phyloP scores from a whole-genome alignment of 2,797 vertebrate species.

The Pangasius macronema region DNA sequence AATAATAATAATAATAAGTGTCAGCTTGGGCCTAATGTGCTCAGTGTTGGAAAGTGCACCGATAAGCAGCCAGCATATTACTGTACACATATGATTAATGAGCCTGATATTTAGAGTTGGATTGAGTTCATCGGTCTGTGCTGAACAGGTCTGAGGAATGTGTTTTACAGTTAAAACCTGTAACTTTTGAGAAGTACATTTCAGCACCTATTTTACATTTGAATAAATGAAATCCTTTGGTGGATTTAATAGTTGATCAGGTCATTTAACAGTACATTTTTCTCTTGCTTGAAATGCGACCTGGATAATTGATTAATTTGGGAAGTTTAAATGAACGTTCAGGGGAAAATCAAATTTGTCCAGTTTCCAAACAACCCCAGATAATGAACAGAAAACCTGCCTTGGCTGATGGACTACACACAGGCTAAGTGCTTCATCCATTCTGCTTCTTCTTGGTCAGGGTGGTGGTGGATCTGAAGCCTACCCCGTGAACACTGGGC shows the following conservation, averaged over 20 bases:
- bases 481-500: not conserved
- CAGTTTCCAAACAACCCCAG: not conserved
- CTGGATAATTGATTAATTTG: not conserved
- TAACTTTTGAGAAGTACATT: not conserved
- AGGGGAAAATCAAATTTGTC: not conserved
- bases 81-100: not conserved
- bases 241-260: not conserved
- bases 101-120: not conserved
- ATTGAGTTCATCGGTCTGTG: not conserved
- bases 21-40: not conserved
- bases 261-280: not conserved
- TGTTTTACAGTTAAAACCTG: not conserved
- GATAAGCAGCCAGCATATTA: not conserved
- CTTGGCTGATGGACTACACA: not conserved
- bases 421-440: not conserved
- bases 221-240: not conserved
- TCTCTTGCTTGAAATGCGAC: not conserved
- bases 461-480: not conserved
- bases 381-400: not conserved
- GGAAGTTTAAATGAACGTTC: constrained; percentile 4
- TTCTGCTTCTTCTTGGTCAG: not conserved
- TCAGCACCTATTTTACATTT: not conserved
- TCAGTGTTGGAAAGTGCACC: not conserved
- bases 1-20: not conserved
- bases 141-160: not conserved